Evolutionary conservation across 2,888 invertebrate species (phyloP), one percentile per base, ranked within the genome.

Genomic region (Galeopsomyia nigrocyanea): DNA sequence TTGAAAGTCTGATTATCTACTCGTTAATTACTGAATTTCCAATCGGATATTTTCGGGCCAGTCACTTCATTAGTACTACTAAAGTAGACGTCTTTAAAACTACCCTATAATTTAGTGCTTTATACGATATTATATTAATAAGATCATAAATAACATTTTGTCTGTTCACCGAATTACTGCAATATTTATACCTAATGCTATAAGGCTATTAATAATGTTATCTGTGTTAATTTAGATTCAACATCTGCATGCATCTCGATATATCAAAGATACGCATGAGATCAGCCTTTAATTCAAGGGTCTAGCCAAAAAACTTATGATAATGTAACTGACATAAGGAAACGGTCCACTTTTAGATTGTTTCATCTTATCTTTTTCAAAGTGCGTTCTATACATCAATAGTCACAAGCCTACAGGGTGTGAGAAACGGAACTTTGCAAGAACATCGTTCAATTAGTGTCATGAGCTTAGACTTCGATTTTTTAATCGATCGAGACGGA

Each of bases 81-180:
- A 61, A 67, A 69, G 71, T 69, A 66, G 71, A 69, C 39, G 19
- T 70, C 64, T 65, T 66, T 68, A 47, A 69, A 66, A 67, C 71
- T 71, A 75, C 66, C 64, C 62, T 73, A 73, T 51, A 64, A 74
- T 77, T 76, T 68, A 75, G 68, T 71, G 66, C 66, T 73, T 65
- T 63, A 67, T 73, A 71, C 51, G 67, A 55, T 70, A 75, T 68
- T 64, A 74, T 75, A 70, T 65, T 65, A 72, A 70, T 76, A 69
- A 74, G 68, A 72, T 74, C 70, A 60, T 73, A 72, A 73, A 74
- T 77, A 74, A 75, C 74, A 75, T 74, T 26, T 71, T 50, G 67
- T 67, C 56, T 74, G 69, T 51, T 74, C 66, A 71, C 58, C 60
- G 31, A 67, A 66, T 74, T 68, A 74, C 72, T 73, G 73, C 67